These are phyloP conservation scores for Augiades crinisus DNA, from an alignment of 2,888 invertebrate genomes.

Conservation along the genomic window DNA sequence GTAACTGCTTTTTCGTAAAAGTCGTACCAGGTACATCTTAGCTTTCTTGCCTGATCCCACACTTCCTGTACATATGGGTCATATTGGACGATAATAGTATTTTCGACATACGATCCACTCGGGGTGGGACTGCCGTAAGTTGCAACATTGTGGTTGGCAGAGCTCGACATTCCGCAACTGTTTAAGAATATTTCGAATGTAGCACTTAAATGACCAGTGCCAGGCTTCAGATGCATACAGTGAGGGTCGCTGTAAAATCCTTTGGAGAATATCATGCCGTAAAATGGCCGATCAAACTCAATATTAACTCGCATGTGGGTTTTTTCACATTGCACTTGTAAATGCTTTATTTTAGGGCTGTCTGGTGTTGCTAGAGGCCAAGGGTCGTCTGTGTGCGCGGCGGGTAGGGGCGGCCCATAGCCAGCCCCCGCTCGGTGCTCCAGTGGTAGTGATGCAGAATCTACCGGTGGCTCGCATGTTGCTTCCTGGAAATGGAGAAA, in stretches of 20 bases:
- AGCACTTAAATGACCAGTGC: slow-evolving; percentile 94
- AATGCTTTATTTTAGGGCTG: slow-evolving; percentile 95
- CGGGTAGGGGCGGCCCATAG: slow-evolving; percentile 85
- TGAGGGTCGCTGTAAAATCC: slow-evolving; percentile 95
- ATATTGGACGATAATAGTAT: slow-evolving; percentile 96
- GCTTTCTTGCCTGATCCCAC: slow-evolving; percentile 96
- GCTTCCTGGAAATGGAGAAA: slow-evolving; percentile 83
- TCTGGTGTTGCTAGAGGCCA: slow-evolving; percentile 95
- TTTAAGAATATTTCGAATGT: slow-evolving; percentile 97
- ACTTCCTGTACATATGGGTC: slow-evolving; percentile 97
- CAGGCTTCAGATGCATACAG: slow-evolving; percentile 95
- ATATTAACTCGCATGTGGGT: slow-evolving; percentile 97
- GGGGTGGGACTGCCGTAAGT: slow-evolving; percentile 93
- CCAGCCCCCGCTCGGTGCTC: slow-evolving; percentile 91
- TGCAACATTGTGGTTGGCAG: slow-evolving; percentile 93
- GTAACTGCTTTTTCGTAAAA: slow-evolving; percentile 97
- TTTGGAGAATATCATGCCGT: slow-evolving; percentile 98
- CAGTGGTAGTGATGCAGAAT: slow-evolving; percentile 90
- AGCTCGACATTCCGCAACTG: slow-evolving; percentile 96
- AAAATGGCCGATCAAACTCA: slow-evolving; percentile 96
- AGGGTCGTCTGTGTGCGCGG: slow-evolving; percentile 86
- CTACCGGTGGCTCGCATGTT: slow-evolving; percentile 89
- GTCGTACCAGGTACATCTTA: slow-evolving; percentile 97
- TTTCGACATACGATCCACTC: slow-evolving; percentile 96
- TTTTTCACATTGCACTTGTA: slow-evolving; percentile 97